Percentiles rank a stretch among this genome's conserved stretches.
These are phyloP conservation scores for Gandaritis pyraliata DNA, from an alignment of 2,888 invertebrate species.

Conservation along the genomic window DNA sequence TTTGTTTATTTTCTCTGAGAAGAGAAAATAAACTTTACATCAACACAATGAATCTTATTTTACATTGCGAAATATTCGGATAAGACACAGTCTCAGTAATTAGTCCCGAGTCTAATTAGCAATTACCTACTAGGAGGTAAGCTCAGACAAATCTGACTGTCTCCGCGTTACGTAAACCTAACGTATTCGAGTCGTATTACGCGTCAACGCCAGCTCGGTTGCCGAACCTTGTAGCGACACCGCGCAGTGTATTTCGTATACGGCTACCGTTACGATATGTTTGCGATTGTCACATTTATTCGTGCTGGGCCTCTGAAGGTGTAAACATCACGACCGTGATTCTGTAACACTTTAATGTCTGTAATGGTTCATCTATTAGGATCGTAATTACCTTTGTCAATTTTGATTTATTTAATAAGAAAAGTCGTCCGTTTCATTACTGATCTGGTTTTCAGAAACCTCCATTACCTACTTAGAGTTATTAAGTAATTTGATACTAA, in stretches of 20 bases:
- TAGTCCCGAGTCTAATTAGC: slow-evolving; percentile 57
- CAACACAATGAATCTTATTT: not conserved
- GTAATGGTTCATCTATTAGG: slow-evolving; percentile 40
- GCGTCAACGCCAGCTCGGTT: too few relatives aligned
- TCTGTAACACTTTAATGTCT: slow-evolving; percentile 41
- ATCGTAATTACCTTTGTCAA: slow-evolving; percentile 38
- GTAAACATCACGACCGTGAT: slow-evolving; percentile 56
- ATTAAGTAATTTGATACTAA: too few relatives aligned
- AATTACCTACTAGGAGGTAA: slow-evolving; percentile 62
- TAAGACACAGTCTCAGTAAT: not conserved
- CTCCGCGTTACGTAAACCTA: too few relatives aligned
- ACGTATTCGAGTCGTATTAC: too few relatives aligned
- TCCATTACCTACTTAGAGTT: too few relatives aligned
- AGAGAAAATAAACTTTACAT: not conserved
- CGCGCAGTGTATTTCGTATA: too few relatives aligned
- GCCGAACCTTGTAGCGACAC: too few relatives aligned
- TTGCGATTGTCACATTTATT: too few relatives aligned
- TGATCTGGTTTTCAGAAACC: not conserved
- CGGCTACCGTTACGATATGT: too few relatives aligned
- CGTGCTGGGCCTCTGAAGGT: too few relatives aligned
- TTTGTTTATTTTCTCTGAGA: not conserved
- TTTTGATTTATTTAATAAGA: slow-evolving; percentile 31
- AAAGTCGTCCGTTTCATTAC: slow-evolving; percentile 5
- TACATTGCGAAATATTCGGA: not conserved
- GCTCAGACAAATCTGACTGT: too few relatives aligned